Percentiles rank a stretch among this genome's conserved stretches.
These are phyloP conservation scores for Auanema sp. DNA, from an alignment of 2,888 invertebrate genomes.

Conservation along the genomic window DNA sequence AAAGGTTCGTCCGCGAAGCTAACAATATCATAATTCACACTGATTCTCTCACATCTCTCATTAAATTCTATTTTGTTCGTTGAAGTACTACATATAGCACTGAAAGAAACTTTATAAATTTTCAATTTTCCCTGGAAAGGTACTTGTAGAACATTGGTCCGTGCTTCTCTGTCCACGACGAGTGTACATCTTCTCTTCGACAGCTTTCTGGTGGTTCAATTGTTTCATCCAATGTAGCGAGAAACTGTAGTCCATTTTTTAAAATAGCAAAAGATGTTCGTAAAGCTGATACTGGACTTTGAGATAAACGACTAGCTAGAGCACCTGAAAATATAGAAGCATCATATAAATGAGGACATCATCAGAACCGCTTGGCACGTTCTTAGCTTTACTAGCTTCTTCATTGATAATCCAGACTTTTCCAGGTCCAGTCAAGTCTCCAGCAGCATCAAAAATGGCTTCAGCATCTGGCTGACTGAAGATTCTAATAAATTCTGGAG, in stretches of 20 bases:
- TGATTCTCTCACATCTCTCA: conserved; percentile 33
- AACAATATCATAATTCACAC: conserved; percentile 43
- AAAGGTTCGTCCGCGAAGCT: conserved; percentile 35
- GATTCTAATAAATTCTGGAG: background rate
- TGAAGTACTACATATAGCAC: conserved; percentile 32
- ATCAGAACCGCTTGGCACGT: conserved; percentile 47
- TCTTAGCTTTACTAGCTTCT: conserved; percentile 48
- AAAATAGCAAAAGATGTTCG: conserved; percentile 49
- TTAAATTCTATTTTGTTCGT: conserved; percentile 36
- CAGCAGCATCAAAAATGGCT: conserved; percentile 41
- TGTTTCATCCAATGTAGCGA: conserved; percentile 12
- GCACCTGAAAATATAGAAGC: conserved; percentile 26
- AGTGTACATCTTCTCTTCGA: conserved; percentile 25
- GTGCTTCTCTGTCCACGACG: conserved; percentile 30
- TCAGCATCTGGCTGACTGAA: conserved; percentile 46
- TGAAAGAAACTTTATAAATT: conserved; percentile 11
- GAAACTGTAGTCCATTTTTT: conserved; percentile 26
- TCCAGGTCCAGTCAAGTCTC: conserved; percentile 28
- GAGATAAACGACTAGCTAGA: conserved; percentile 43
- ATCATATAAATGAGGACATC: background rate
- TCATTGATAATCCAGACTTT: conserved; percentile 61
- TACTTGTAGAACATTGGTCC: conserved; percentile 23
- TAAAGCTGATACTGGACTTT: conserved; percentile 43
- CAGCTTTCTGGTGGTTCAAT: conserved; percentile 34
- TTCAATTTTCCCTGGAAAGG: background rate